Evolutionary conservation across 1,140 invertebrate genomes (phyloP), one percentile per base, ranked within the genome.

Genomic region (Drosophila lowei): DNA sequence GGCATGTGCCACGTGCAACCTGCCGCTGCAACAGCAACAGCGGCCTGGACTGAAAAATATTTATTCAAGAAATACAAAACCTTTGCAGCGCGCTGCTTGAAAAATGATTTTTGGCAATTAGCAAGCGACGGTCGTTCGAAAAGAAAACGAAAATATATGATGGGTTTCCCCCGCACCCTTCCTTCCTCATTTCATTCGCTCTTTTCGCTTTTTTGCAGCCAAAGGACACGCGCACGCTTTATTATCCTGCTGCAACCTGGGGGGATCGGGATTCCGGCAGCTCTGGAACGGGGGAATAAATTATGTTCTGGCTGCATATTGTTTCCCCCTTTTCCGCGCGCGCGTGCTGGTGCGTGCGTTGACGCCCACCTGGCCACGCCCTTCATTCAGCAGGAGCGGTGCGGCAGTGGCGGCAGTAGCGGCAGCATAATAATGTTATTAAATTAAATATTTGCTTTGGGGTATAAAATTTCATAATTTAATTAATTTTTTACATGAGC

Each of bases 91-190:
- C 72, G 72, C 72, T 11, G 77, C 77, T 86, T 85, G 81, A 85
- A 85, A 85, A 85, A 85, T 85, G 81, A 85, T 85, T 85, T 85
- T 85, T 85, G 80, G 80, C 80, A 85, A 85, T 85, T 85, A 85
- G 80, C 80, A 67, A 23, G 50, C 79, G 80, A 53, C 63, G 46
- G 43, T 34, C 68, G 38, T 4, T 53, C 15, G 34, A 38, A 38
- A 38, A 49, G 43, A 53, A 47, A 63, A 66, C 54, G 55, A 59
- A 60, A 48, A 65, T 44, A 50, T 58, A 58, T 53, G 53, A 59
- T 48, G 43, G 11, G 9, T 43, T 21, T 0, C 23, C 25, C 21
- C 61, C 6, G 23, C 7, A 8, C n/a, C 25, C 34, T 28, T 56
- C 52, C 53, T 16, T 46, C 50, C 7, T 25, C 3, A 25, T 25